Evolutionary conservation across 2,797 vertebrate species (phyloP).

Genomic region (Lagocephalus sceleratus): DNA sequence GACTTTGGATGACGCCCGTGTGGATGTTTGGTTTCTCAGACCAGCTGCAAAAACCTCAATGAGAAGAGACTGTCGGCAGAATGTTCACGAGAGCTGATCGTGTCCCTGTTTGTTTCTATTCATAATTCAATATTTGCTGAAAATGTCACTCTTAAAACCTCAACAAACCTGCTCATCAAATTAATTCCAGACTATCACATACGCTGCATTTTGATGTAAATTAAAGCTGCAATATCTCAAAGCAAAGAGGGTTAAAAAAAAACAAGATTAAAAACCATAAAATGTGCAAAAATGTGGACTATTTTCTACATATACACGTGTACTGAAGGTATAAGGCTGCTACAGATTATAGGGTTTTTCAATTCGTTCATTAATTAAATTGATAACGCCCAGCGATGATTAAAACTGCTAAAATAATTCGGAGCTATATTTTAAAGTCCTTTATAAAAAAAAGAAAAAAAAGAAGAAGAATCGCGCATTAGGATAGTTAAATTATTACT

Average conservation of each 20-base stretch:
- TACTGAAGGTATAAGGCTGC: too few species aligned
- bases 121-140: not conserved
- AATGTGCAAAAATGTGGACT: constrained; percentile 39
- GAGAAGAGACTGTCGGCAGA: not conserved
- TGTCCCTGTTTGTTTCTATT: not conserved
- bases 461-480: too few species aligned
- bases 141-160: not conserved
- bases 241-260: constrained; percentile 5
- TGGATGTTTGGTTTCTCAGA: constrained; percentile 45
- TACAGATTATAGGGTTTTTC: too few species aligned
- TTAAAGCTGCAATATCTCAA: constrained; percentile 2
- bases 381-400: too few species aligned
- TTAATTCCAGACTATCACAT: not conserved
- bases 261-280: not conserved
- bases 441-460: too few species aligned
- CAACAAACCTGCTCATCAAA: not conserved
- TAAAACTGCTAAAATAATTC: too few species aligned
- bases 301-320: too few species aligned
- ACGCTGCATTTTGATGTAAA: not conserved
- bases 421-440: too few species aligned
- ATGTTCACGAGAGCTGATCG: not conserved
- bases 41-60: constrained; percentile 55
- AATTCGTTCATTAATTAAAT: too few species aligned
- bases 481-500: too few species aligned
- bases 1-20: constrained; percentile 5